Percentiles rank a stretch among this genome's conserved stretches.
Evolutionary conservation across 2,113 vertebrate genomes (phyloP).

Genomic region (Urocitellus parryii): DNA sequence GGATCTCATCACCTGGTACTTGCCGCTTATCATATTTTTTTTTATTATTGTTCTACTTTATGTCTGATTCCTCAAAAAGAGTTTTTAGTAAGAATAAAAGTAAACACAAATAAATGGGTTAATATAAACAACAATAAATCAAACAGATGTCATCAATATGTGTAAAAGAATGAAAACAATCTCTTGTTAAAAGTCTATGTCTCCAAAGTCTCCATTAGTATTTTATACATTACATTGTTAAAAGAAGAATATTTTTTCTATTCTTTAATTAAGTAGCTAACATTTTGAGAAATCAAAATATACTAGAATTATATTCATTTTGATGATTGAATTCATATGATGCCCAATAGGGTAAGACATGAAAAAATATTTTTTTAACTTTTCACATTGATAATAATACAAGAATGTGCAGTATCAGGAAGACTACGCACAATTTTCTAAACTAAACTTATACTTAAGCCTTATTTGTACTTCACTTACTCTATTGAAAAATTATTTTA

Average conservation of each 20-base stretch:
- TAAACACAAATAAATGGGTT: neutral
- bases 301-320: neutral
- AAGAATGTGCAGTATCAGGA: neutral
- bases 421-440: neutral
- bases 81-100: neutral
- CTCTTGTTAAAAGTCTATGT: neutral
- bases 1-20: too few relatives aligned
- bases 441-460: neutral
- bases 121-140: neutral
- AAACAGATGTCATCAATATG: neutral
- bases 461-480: neutral
- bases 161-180: conserved; percentile 5
- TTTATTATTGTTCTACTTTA: neutral
- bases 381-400: neutral
- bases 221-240: neutral
- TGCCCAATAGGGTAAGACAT: neutral
- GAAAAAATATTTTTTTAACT: neutral
- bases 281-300: neutral
- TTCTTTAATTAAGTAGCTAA: neutral
- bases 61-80: neutral
- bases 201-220: neutral
- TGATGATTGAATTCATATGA: neutral
- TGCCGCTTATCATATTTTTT: neutral
- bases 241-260: neutral
- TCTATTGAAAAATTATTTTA: neutral